These are phyloP conservation scores for Echiichthys vipera DNA, from an alignment of 2,797 vertebrate species.

Conservation along the genomic window DNA sequence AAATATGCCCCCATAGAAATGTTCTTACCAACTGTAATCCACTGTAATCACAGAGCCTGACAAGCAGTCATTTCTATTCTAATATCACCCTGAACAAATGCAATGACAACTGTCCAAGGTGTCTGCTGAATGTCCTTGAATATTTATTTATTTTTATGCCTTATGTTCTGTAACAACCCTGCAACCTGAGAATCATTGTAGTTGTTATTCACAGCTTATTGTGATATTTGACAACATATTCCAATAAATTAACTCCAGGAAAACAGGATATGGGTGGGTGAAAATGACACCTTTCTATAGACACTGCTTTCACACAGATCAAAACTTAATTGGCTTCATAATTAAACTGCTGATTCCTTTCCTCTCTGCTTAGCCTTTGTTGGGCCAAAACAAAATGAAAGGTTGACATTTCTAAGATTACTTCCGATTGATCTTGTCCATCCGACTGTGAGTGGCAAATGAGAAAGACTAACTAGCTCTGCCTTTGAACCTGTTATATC, in stretches of 20 bases:
- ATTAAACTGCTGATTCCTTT: constrained; percentile 76
- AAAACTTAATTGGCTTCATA: constrained; percentile 79
- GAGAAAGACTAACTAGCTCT: constrained; percentile 65
- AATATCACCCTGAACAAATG: constrained; percentile 61
- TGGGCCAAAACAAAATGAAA: constrained; percentile 65
- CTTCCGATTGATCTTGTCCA: constrained; percentile 75
- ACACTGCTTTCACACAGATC: constrained; percentile 65
- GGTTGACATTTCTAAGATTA: constrained; percentile 83
- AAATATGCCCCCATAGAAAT: constrained; percentile 59
- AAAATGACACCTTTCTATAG: constrained; percentile 72
- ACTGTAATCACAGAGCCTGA: constrained; percentile 62
- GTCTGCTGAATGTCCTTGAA: constrained; percentile 54
- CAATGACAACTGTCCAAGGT: constrained; percentile 52
- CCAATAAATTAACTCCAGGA: constrained; percentile 64
- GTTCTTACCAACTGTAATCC: constrained; percentile 39
- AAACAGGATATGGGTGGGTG: constrained; percentile 62
- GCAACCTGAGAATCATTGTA: constrained; percentile 54
- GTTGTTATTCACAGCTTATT: constrained; percentile 63
- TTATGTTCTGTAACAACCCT: constrained; percentile 61
- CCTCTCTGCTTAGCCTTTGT: constrained; percentile 70
- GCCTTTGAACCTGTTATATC: constrained; percentile 66
- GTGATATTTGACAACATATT: constrained; percentile 62
- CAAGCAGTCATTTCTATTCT: constrained; percentile 64
- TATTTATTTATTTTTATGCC: constrained; percentile 63
- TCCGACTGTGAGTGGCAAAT: constrained; percentile 67